phyloP scores from a whole-genome alignment of 2,113 vertebrate species.

The Lampris megalopsis region DNA sequence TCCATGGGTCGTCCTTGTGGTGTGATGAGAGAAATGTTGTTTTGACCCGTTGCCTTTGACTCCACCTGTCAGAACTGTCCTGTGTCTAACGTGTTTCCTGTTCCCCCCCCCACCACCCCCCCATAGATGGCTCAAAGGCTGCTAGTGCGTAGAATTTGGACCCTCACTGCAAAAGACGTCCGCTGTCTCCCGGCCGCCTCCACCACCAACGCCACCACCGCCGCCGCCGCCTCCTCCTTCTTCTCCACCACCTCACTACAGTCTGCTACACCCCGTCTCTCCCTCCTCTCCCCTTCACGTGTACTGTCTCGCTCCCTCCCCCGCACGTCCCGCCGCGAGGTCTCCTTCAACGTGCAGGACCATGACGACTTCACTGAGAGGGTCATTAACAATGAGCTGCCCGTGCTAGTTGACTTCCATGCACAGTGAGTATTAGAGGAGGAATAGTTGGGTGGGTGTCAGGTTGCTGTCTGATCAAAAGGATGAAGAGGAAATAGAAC shows the following conservation, averaged over 20 bases:
- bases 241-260: constrained; percentile 52
- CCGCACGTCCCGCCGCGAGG: constrained; percentile 50
- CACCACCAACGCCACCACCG: constrained; percentile 13
- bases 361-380: constrained; percentile 92
- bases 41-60: not conserved
- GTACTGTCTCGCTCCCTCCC: constrained; percentile 38
- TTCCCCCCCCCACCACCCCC: not conserved
- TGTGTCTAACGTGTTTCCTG: not conserved
- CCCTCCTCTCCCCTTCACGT: constrained; percentile 60
- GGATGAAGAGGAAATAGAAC: too few relatives aligned
- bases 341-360: constrained; percentile 93
- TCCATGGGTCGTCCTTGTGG: constrained; percentile 23
- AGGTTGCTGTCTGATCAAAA: too few relatives aligned
- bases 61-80: not conserved
- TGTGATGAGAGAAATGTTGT: constrained; percentile 1
- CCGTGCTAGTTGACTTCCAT: constrained; percentile 94
- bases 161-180: constrained; percentile 58
- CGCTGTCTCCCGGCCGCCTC: constrained; percentile 44
- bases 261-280: constrained; percentile 9
- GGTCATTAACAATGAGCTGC: constrained; percentile 92
- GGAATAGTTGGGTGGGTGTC: not conserved
- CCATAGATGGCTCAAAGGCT: constrained; percentile 92
- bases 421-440: constrained; percentile 89
- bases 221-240: constrained; percentile 19
- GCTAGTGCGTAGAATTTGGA: constrained; percentile 80